These are phyloP conservation scores for Crioceris asparagi DNA, from an alignment of 2,888 invertebrate species.

Conservation along the genomic window DNA sequence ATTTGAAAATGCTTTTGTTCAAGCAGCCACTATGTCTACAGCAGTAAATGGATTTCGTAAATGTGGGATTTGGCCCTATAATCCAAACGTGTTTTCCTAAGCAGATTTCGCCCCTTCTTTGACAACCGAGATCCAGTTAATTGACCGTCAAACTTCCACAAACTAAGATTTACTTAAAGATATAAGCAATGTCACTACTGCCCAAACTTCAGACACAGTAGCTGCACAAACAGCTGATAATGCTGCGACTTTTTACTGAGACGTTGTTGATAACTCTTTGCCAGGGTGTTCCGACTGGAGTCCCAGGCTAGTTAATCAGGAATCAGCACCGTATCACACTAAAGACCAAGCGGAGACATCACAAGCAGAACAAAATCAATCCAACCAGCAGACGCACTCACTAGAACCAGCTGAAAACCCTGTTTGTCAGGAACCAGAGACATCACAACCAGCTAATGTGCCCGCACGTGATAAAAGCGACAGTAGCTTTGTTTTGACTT, in stretches of 20 bases:
- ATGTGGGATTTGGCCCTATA: slow-evolving; percentile 1
- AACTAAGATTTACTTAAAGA: background rate
- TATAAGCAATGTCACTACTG: background rate
- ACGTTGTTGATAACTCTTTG: background rate
- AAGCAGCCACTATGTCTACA: slow-evolving; percentile 1
- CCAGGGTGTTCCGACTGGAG: background rate
- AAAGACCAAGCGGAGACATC: too few species aligned
- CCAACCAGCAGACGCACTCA: too few species aligned
- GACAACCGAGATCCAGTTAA: background rate
- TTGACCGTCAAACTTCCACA: background rate
- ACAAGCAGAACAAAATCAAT: too few species aligned
- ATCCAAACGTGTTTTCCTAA: too few species aligned
- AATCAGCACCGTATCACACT: too few species aligned
- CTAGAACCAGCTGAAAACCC: too few species aligned
- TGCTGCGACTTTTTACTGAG: background rate
- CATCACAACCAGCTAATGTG: too few species aligned
- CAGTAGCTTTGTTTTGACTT: background rate
- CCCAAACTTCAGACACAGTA: too few species aligned
- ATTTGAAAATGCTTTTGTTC: background rate
- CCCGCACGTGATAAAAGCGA: too few species aligned
- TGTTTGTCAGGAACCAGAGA: too few species aligned
- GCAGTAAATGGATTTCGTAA: background rate
- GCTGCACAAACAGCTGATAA: background rate
- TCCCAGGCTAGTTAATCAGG: background rate
- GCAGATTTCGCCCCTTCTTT: background rate